Base-by-base conservation (phyloP, 2,888 invertebrate species). In the Spisula subtruncata region DNA sequence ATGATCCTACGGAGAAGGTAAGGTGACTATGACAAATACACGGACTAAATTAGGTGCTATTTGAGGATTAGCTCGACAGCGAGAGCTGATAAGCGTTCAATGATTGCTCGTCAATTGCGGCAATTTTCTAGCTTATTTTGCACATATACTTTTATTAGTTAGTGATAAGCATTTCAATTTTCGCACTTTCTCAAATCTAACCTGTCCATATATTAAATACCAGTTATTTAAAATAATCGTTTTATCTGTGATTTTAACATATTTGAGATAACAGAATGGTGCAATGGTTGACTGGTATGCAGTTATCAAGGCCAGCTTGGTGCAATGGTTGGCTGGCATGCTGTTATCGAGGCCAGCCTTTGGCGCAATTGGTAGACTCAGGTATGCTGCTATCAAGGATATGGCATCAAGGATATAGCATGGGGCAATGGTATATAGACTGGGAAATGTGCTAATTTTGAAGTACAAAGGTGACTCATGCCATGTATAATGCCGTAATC, bases 11-110 rank as follows among this genome's bases (percentile, higher is more conserved):
- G 0, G 79, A 54, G 80, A 41, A 54, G 41, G 54, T 20, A 29
- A 56, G 85, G 85, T 80, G 85, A 85, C 85, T 80, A 80, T 80
- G 12, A 41, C 85, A 85, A 85, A 85, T 85, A 85, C 54, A 18
- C 8, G 0, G 41, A 85, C 80, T 85, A 80, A 54, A 85, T 79
- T 85, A 85, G 85, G 85, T 85, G 85, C 54, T 54, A 56, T 79
- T 41, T 25, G 80, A 0, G 80, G 80, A 85, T 85, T 80, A 56
- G 35, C 79, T 8, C 14, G 12, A 56, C 56, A 48, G 41, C 5
- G n/a, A 46, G 25, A 81, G n/a, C 81, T 32, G 51, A 82, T 82
- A 82, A 51, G 56, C 41, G 20, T 12, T 48, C 82, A 82, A 56
- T 82, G 71, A 66, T 48, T 29, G n/a, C 75, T 71, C 29, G 46